Conservation (phyloP, 1,140 invertebrate genomes). For the Alviniconcha marisindica region DNA sequence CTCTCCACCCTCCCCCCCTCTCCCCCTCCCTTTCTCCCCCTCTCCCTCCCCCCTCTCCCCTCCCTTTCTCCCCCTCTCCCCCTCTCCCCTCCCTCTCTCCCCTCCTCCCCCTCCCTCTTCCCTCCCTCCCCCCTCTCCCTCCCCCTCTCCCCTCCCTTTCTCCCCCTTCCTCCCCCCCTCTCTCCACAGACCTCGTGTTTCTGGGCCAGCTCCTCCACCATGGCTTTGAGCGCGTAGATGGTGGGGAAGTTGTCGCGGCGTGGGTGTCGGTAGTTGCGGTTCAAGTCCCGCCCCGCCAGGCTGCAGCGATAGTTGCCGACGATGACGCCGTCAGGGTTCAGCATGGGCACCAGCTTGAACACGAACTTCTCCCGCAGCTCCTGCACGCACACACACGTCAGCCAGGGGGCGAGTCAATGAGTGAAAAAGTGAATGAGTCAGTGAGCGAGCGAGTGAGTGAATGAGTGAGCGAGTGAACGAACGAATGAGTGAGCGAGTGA, state of each 20-base stretch:
- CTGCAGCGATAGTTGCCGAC: conserved; percentile 76
- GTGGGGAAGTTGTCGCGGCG: conserved; percentile 72
- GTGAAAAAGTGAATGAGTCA: too few species aligned
- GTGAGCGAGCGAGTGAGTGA: too few species aligned
- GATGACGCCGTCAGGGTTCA: conserved; percentile 76
- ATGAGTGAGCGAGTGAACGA: too few species aligned
- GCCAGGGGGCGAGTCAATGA: too few species aligned
- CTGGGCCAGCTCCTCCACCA: conserved; percentile 64
- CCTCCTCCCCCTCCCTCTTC: background rate
- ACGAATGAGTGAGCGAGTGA: too few species aligned
- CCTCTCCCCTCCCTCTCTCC: background rate
- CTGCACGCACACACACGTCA: too few species aligned
- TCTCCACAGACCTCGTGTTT: conserved; percentile 60
- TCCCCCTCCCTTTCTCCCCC: background rate
- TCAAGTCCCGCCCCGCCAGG: conserved; percentile 72
- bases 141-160: background rate
- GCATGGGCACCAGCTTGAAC: conserved; percentile 82
- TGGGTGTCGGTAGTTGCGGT: conserved; percentile 74
- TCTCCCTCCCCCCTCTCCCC: background rate
- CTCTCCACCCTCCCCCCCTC: background rate
- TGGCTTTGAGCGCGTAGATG: conserved; percentile 66
- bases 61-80: background rate
- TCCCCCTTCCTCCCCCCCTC: background rate
- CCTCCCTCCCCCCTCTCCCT: too few species aligned
- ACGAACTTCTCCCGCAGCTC: conserved; percentile 76